Base-by-base conservation (phyloP, 2,888 invertebrate species). In the Pollenia griseotomentosa region DNA sequence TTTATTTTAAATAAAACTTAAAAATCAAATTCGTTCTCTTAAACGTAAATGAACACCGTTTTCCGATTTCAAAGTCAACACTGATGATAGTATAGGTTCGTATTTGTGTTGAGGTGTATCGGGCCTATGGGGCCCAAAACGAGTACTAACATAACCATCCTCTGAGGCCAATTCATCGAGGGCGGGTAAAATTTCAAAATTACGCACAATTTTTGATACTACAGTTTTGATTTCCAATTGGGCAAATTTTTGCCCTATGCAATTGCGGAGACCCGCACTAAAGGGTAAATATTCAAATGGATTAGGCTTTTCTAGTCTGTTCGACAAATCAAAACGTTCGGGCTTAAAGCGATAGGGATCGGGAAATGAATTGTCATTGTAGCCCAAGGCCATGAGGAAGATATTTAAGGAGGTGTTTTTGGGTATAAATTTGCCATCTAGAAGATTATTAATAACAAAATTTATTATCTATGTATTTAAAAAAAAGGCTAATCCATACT, bases 201-300 rank as follows among this genome's bases (percentile, higher is more conserved):
- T 92, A 74, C 94, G 94, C 14, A 95, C 89, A 7, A 95, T 89
- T 89, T 94, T 94, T 0, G 95, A 94, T 2, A 95, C 82, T 0
- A 93, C 91, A 0, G 94, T 92, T 91, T 95, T 95, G 89, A 95
- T 92, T 90, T 95, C 95, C 89, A 95, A 90, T 91, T 95, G 92
- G 57, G 93, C 94, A 91, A 93, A 94, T 90, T 94, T 94, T 90
- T 94, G 94, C 19, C 94, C 93, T 84, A 95, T 95, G 88, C 95
- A 95, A 89, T 96, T 96, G 61, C 96, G 94, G 0, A 95, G 95
- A 0, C 96, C 96, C 10, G 95, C 96, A 89, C 95, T 96, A 83
- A 96, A 96, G 0, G 95, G 94, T 2, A 96, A 90, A 92, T 94
- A 95, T 33, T 94, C 94, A 89, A 94, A 95, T 0, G 94, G 94